Percentiles rank a stretch among this genome's conserved stretches.
These are phyloP conservation scores for Apeira syringaria DNA, from an alignment of 2,888 invertebrate species.

Conservation along the genomic window DNA sequence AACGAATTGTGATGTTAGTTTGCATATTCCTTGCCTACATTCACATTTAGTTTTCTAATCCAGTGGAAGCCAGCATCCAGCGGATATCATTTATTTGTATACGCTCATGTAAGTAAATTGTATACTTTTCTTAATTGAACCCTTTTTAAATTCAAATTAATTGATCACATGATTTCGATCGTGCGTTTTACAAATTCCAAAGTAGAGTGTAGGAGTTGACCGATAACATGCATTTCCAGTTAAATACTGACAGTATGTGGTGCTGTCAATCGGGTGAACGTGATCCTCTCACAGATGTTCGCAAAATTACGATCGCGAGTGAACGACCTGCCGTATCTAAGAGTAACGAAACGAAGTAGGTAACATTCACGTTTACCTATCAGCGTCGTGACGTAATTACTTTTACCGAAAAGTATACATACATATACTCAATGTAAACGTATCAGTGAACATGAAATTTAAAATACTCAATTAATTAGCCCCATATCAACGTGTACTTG, in stretches of 20 bases:
- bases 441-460: no score
- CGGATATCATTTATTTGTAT: neutral
- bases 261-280: conserved; percentile 16
- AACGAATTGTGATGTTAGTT: neutral
- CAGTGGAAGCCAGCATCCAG: neutral
- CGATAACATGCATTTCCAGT: conserved; percentile 16
- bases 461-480: no score
- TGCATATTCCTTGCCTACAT: neutral
- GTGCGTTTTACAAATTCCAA: no score
- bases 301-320: conserved; percentile 14
- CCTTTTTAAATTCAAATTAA: no score
- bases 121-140: no score
- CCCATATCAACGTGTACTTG: no score
- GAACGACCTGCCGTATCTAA: conserved; percentile 8
- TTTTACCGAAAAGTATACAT: no score
- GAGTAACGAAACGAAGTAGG: conserved; percentile 14
- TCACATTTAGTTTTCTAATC: neutral
- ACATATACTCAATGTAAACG: no score
- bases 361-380: conserved; percentile 3
- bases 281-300: conserved; percentile 16
- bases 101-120: no score
- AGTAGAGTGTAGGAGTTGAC: neutral
- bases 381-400: no score
- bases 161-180: no score
- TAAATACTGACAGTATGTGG: conserved; percentile 10